Evolutionary conservation across 2,113 vertebrate genomes (phyloP), one percentile per base, ranked within the genome.

Genomic region (Choloepus hoffmanni): DNA sequence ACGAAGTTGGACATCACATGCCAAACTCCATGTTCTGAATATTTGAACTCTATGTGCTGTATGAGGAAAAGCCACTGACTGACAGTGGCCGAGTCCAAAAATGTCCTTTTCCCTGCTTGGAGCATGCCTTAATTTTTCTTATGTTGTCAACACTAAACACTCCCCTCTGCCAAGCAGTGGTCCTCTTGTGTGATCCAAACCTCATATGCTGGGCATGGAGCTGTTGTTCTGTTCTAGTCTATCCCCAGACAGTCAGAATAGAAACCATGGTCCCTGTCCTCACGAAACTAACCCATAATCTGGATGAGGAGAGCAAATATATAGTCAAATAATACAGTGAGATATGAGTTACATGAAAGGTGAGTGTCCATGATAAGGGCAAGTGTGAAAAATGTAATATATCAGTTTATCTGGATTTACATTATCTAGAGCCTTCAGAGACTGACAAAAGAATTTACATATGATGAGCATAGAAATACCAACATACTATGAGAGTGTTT

Each of bases 1-100:
- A 33, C 26, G 62, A 77, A 33, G 3, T 14, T 43, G 19, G 40
- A 21, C 33, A n/a, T 10, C 4, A 14, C 12, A 6, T 36, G 62
- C 26, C 63, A 65, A 65, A 65, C 28, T 14, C 43, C 70, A 13
- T 62, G n/a, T 33, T 53, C 26, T 50, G 21, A 58, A 33, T 26
- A 2, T 2, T 53, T 36, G 3, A 10, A 28, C 18, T 40, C 50
- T 36, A 12, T 1, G 1, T 4, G 26, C 43, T 13, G 7, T 40
- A 55, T 18, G 36, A 28, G 60, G 18, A 76, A 67, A n/a, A 67
- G 60, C 62, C 53, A n/a, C 53, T 83, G 43, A 11, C 6, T 67
- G 60, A 23, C 15, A 6, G 14, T 73, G 11, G 3, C 1, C 10
- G 19, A 5, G 18, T 40, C 48, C 55, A 1, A 73, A 62, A 53